Evolutionary conservation across 1,140 invertebrate genomes (phyloP).

Genomic region (Nasonia giraulti): DNA sequence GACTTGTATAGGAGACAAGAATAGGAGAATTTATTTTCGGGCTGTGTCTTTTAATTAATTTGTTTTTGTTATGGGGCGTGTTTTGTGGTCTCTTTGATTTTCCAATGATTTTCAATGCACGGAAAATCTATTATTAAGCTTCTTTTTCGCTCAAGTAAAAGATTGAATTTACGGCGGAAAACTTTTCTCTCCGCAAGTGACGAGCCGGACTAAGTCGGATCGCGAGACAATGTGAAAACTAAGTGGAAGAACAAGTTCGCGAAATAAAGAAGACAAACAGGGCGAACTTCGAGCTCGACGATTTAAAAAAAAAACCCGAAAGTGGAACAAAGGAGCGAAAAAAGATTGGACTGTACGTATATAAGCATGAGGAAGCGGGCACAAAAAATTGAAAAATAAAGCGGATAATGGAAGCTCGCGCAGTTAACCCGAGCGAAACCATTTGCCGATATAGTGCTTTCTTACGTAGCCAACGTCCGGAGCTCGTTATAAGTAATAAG

Average conservation of each 20-base stretch:
- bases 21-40: conserved; percentile 41
- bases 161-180: background rate
- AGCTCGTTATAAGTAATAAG: conserved; percentile 55
- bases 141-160: background rate
- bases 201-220: background rate
- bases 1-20: conserved; percentile 44
- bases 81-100: too few species aligned
- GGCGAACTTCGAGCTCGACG: background rate
- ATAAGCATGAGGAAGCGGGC: background rate
- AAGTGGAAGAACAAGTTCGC: background rate
- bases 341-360: background rate
- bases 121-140: too few species aligned
- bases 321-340: background rate
- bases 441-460: conserved; percentile 34
- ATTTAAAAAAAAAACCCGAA: background rate
- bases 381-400: conserved; percentile 6
- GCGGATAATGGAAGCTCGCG: background rate
- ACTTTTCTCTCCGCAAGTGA: background rate
- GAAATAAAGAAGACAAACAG: conserved; percentile 10
- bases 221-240: background rate
- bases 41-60: background rate
- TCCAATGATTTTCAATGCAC: too few species aligned
- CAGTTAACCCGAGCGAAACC: conserved; percentile 25
- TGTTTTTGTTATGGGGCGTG: background rate
- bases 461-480: conserved; percentile 40